Conservation (phyloP, 2,113 vertebrate species). For the Aphyosemion australe region DNA sequence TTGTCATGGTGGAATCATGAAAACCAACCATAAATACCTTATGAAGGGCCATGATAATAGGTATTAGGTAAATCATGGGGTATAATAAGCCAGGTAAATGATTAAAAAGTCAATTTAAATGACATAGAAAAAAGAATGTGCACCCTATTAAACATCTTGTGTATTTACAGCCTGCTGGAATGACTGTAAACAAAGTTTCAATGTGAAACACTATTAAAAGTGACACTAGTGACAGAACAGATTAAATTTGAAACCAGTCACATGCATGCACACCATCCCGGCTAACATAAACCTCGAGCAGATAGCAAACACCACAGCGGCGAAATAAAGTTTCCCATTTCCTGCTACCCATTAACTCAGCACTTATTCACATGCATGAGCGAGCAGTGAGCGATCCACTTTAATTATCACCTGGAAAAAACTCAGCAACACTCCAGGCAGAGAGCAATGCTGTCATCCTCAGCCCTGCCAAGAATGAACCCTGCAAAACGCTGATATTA, state of each 20-base stretch:
- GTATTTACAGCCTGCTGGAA: slow-evolving; percentile 16
- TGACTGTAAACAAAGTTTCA: slow-evolving; percentile 21
- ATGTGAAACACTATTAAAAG: slow-evolving; percentile 16
- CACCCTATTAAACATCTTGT: slow-evolving; percentile 14
- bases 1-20: not conserved
- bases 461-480: slow-evolving; percentile 23
- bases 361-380: slow-evolving; percentile 35
- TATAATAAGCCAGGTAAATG: too few relatives aligned
- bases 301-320: slow-evolving; percentile 18
- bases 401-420: slow-evolving; percentile 57
- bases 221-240: slow-evolving; percentile 45
- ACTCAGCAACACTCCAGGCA: slow-evolving; percentile 21
- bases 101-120: slow-evolving; percentile 25
- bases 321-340: slow-evolving; percentile 48
- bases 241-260: slow-evolving; percentile 38
- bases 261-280: slow-evolving; percentile 14
- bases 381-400: slow-evolving; percentile 32
- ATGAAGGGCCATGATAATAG: not conserved
- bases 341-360: slow-evolving; percentile 38
- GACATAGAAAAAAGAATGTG: slow-evolving; percentile 10
- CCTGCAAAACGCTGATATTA: slow-evolving; percentile 12
- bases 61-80: not conserved
- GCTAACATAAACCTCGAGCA: slow-evolving; percentile 34
- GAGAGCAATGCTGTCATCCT: slow-evolving; percentile 18
- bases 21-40: not conserved